Percentiles rank a stretch among this genome's conserved stretches.
phyloP scores from a whole-genome alignment of 2,888 invertebrate genomes.

The Nomada ferruginata region DNA sequence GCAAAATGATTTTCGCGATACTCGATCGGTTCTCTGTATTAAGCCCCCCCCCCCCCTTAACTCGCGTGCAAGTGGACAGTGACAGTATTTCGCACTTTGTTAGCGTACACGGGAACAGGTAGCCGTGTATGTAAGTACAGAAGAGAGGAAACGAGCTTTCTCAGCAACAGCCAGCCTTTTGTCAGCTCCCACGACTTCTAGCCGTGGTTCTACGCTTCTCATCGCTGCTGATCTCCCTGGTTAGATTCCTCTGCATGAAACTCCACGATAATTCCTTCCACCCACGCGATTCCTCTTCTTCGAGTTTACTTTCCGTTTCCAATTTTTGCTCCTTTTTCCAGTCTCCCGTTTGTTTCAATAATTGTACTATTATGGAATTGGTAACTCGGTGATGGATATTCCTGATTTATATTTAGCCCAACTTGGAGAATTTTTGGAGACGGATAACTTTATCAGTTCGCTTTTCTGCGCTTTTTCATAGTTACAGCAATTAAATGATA shows the following conservation, averaged over 20 bases:
- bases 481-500: no score
- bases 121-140: background rate
- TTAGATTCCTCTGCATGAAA: constrained; percentile 17
- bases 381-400: no score
- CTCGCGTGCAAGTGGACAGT: constrained; percentile 36
- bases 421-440: no score
- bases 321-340: no score
- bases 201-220: constrained; percentile 25
- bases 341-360: no score
- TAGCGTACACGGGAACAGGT: constrained; percentile 16
- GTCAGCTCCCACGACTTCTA: constrained; percentile 62
- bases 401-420: no score
- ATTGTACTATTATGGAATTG: no score
- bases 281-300: background rate
- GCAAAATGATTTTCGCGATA: constrained; percentile 10
- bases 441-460: no score
- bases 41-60: background rate
- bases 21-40: constrained; percentile 10
- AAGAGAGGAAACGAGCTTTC: constrained; percentile 43
- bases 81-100: constrained; percentile 54
- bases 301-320: no score
- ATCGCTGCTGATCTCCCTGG: constrained; percentile 41
- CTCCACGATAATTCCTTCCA: background rate
- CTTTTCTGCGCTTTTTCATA: no score
- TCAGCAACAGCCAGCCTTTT: constrained; percentile 43